phyloP scores from a whole-genome alignment of 2,113 vertebrate species.

The Naja naja region DNA sequence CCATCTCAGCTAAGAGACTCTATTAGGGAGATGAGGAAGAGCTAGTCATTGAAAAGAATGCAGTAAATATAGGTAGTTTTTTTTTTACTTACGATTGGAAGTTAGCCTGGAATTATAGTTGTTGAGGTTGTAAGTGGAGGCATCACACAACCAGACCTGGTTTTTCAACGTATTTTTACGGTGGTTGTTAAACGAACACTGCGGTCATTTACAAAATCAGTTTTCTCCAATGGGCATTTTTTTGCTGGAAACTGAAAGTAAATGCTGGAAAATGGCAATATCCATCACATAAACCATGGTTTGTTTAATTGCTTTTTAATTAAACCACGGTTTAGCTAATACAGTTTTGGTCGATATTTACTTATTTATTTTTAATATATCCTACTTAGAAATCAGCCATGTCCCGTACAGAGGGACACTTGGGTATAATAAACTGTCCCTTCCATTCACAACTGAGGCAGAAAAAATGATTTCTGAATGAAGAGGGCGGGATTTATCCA shows the following conservation, averaged over 20 bases:
- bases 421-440: not conserved
- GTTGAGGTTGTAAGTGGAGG: not conserved
- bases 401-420: not conserved
- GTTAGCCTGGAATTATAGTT: not conserved
- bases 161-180: not conserved
- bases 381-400: not conserved
- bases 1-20: not conserved
- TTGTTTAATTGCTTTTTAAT: not conserved
- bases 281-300: not conserved
- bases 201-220: not conserved
- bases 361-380: not conserved
- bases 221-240: not conserved
- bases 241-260: not conserved
- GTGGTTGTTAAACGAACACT: not conserved
- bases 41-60: not conserved
- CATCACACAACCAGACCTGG: not conserved
- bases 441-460: not conserved
- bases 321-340: not conserved
- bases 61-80: not conserved
- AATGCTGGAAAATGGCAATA: not conserved
- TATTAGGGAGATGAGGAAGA: not conserved
- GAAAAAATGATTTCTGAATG: not conserved
- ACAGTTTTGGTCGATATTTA: not conserved
- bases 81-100: not conserved
- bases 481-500: not conserved